phyloP scores from a whole-genome alignment of 2,113 vertebrate species.

The Anser cygnoides region DNA sequence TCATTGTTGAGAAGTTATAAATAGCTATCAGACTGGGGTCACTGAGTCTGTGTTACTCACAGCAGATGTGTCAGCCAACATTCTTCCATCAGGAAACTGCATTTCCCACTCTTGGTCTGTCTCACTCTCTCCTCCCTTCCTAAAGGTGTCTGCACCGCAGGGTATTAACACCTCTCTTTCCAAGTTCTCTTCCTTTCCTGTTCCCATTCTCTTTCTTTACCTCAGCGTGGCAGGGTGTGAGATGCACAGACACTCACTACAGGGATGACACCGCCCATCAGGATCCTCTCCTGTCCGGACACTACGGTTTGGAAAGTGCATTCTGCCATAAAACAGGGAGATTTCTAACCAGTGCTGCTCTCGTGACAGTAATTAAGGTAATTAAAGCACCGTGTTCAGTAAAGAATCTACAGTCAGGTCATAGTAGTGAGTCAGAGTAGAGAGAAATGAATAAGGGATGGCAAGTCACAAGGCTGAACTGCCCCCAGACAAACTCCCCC shows the following conservation, averaged over 20 bases:
- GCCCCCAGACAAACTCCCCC: neutral
- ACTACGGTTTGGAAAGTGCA: neutral
- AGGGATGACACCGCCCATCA: rapidly evolving
- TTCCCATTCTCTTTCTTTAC: neutral
- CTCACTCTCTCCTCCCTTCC: neutral
- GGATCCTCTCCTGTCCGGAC: neutral
- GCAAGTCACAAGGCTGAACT: neutral
- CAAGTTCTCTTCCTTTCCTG: neutral
- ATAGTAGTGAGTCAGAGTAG: neutral
- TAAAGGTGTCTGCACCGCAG: neutral
- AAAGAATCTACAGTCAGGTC: neutral
- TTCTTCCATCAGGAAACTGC: slow-evolving; percentile 33
- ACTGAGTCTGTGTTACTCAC: neutral
- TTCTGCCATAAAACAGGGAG: neutral
- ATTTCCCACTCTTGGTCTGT: slow-evolving; percentile 6
- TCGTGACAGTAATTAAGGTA: neutral
- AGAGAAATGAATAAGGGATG: neutral
- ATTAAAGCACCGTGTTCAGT: neutral
- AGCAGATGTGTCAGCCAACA: slow-evolving; percentile 34
- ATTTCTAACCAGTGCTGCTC: neutral
- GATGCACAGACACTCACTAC: neutral
- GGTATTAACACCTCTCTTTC: neutral
- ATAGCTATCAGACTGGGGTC: slow-evolving; percentile 36
- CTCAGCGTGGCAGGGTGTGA: neutral
- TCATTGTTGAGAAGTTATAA: slow-evolving; percentile 8